Evolutionary conservation across 2,113 vertebrate genomes (phyloP).

Genomic region (Lophochroa leadbeateri): DNA sequence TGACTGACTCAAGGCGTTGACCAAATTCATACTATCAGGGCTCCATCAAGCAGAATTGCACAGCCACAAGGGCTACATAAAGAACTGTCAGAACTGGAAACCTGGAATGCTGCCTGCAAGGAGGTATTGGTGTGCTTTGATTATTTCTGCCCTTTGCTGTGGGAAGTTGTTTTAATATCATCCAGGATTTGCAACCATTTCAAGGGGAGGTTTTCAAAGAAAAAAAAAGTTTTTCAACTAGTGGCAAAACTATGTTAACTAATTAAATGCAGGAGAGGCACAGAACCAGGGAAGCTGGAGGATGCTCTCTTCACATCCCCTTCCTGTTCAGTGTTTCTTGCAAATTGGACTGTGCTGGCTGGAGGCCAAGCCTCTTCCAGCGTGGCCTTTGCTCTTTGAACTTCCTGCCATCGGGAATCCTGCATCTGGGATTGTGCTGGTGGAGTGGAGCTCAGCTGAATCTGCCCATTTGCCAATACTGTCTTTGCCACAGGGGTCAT

Average conservation of each 20-base stretch:
- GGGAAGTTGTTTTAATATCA: neutral
- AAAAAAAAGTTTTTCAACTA: neutral
- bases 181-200: neutral
- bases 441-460: neutral
- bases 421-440: neutral
- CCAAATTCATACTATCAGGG: neutral
- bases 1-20: neutral
- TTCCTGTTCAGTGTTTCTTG: conserved; percentile 19
- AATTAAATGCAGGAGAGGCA: conserved; percentile 7
- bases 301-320: neutral
- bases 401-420: neutral
- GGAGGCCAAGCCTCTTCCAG: neutral
- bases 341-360: neutral
- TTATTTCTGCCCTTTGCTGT: neutral
- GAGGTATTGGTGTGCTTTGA: neutral
- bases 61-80: neutral
- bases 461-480: neutral
- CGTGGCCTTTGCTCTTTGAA: neutral
- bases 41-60: neutral
- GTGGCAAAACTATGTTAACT: neutral
- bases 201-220: neutral
- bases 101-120: neutral
- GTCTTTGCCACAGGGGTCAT: neutral
- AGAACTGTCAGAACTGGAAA: neutral
- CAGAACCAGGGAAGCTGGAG: neutral